A percentile compares a stretch with the other conserved stretches of the same genome.
Conservation (phyloP, 2,888 invertebrate genomes). For the Pyralis farinalis region DNA sequence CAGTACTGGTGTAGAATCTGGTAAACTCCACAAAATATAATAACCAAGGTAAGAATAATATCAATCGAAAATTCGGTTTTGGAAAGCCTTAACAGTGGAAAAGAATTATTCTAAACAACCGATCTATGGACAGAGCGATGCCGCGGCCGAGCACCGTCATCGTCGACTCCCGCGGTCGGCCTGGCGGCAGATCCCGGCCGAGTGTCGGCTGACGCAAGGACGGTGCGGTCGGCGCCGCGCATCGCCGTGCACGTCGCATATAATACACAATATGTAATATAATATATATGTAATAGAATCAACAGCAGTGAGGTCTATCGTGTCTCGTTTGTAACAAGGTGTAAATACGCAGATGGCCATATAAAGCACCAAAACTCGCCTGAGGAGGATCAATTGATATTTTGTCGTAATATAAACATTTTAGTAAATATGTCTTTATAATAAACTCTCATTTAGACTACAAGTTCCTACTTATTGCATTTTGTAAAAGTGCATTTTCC, state of each 20-base stretch:
- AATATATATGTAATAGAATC: conserved; percentile 44
- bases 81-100: conserved; percentile 33
- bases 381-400: conserved; percentile 59
- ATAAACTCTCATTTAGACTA: conserved; percentile 75
- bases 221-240: no score
- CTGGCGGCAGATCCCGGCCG: no score
- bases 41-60: conserved; percentile 52
- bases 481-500: conserved; percentile 62
- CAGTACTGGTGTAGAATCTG: conserved; percentile 56
- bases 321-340: conserved; percentile 52
- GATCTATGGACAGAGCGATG: conserved; percentile 47
- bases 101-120: conserved; percentile 27
- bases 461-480: conserved; percentile 64
- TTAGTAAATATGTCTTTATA: conserved; percentile 75
- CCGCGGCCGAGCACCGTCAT: no score
- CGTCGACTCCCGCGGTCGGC: not conserved
- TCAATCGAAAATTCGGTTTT: conserved; percentile 62
- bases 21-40: conserved; percentile 41
- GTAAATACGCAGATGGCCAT: conserved; percentile 68
- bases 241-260: conserved; percentile 15
- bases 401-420: conserved; percentile 61
- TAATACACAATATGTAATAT: conserved; percentile 33
- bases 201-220: no score
- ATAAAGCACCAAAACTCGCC: conserved; percentile 67
- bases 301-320: conserved; percentile 54